Evolutionary conservation across 2,797 vertebrate species (phyloP).

Genomic region (Galago senegalensis): DNA sequence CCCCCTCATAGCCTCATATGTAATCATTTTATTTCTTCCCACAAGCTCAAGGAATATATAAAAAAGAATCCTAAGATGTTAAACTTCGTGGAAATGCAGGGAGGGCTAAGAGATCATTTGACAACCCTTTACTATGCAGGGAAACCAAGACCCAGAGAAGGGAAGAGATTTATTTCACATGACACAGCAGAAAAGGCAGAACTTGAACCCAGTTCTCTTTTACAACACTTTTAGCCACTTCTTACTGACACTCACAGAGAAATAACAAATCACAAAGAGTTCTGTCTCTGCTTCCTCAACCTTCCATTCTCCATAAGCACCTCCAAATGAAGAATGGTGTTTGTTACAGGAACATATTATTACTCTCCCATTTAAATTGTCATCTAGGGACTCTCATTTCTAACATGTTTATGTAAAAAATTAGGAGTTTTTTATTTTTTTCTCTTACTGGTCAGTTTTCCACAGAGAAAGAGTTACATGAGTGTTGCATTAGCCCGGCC

Average conservation of each 20-base stretch:
- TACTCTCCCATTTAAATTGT: background rate
- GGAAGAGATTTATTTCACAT: background rate
- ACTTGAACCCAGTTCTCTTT: background rate
- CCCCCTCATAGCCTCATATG: background rate
- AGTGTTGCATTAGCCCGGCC: constrained; percentile 22
- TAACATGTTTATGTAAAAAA: constrained; percentile 53
- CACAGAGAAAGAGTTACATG: background rate
- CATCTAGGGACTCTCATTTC: background rate
- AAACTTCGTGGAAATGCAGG: background rate
- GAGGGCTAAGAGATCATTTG: background rate
- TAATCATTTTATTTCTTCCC: constrained; percentile 26
- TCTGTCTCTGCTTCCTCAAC: background rate
- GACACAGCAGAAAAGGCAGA: background rate
- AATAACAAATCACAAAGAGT: background rate
- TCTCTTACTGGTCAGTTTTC: constrained; percentile 66
- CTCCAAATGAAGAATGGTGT: background rate
- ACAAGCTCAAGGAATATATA: background rate
- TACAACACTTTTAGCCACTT: background rate
- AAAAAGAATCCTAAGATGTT: background rate
- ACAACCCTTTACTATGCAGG: too few species aligned
- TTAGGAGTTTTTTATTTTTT: constrained; percentile 11
- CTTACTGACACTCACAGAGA: background rate
- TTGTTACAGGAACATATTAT: background rate
- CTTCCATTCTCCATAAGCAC: background rate
- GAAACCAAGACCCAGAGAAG: background rate